phyloP scores from a whole-genome alignment of 35 echinoderm and acorn worm genomes.

The Apostichopus californicus region DNA sequence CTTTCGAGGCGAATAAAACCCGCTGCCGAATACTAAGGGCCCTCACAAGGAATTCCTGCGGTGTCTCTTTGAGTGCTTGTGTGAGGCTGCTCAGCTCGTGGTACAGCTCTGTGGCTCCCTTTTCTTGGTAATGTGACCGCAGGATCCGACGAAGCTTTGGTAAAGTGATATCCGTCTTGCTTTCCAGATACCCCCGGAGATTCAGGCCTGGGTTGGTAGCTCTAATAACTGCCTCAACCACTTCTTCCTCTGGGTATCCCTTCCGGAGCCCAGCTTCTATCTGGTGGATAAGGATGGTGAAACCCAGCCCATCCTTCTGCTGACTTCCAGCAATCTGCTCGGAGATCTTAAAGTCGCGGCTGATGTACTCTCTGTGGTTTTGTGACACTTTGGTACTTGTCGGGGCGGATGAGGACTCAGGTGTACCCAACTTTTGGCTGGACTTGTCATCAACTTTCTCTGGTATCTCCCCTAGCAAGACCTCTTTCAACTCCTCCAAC shows the following conservation, averaged over 20 bases:
- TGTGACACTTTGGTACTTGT: not conserved
- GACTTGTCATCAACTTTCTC: not conserved
- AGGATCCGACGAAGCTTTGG: conserved; percentile 32
- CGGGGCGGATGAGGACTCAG: not conserved
- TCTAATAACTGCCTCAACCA: conserved; percentile 58
- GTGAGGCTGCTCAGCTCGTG: no score
- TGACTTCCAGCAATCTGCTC: conserved; percentile 61
- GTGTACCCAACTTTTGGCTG: not conserved
- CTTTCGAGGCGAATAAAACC: no score
- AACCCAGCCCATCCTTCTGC: conserved; percentile 58
- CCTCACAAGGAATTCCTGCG: no score
- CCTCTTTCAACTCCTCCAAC: not conserved
- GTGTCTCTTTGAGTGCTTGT: no score
- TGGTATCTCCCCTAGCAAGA: not conserved
- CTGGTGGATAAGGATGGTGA: conserved; percentile 57
- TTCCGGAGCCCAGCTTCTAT: conserved; percentile 45
- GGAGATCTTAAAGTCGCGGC: conserved; percentile 63
- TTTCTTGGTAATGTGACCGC: conserved; percentile 46
- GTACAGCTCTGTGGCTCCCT: conserved; percentile 53
- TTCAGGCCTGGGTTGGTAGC: conserved; percentile 36
- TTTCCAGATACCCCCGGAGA: conserved; percentile 63
- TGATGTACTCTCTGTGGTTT: conserved; percentile 12
- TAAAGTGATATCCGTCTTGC: not conserved
- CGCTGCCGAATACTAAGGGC: no score
- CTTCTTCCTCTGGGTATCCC: conserved; percentile 51